phyloP scores from a whole-genome alignment of 2,888 invertebrate species.

The Drosophila neotestacea region DNA sequence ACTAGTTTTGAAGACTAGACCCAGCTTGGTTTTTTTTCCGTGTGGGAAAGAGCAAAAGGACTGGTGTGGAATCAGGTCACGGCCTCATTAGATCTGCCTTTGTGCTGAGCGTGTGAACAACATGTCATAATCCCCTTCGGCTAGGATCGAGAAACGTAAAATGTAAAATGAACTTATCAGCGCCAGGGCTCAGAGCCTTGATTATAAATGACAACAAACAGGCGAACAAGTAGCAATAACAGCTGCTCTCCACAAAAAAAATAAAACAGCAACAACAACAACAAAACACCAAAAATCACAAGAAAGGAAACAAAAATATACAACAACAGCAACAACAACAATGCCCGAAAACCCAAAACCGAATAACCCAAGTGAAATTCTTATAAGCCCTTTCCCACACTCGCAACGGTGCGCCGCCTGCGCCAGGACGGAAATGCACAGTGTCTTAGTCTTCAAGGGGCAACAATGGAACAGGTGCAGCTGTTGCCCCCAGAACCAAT shows the following conservation, averaged over 20 bases:
- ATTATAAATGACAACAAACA: slow-evolving; percentile 79
- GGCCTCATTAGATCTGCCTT: slow-evolving; percentile 74
- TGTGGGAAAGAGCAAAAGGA: slow-evolving; percentile 67
- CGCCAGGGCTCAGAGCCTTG: slow-evolving; percentile 70
- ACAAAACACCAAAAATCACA: slow-evolving; percentile 59
- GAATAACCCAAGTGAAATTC: slow-evolving; percentile 77
- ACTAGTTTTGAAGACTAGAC: slow-evolving; percentile 63
- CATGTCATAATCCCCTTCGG: slow-evolving; percentile 72
- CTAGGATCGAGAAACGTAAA: slow-evolving; percentile 39
- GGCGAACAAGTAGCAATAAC: slow-evolving; percentile 73
- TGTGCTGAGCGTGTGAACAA: slow-evolving; percentile 71
- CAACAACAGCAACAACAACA: slow-evolving; percentile 46
- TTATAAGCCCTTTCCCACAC: slow-evolving; percentile 80
- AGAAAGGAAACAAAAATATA: slow-evolving; percentile 66
- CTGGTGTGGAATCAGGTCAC: slow-evolving; percentile 69
- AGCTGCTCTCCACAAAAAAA: slow-evolving; percentile 56
- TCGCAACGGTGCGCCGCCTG: slow-evolving; percentile 72
- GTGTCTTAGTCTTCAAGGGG: slow-evolving; percentile 69
- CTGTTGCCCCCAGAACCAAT: slow-evolving; percentile 44
- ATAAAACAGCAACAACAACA: slow-evolving; percentile 40
- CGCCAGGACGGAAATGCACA: slow-evolving; percentile 78
- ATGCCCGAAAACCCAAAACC: slow-evolving; percentile 65
- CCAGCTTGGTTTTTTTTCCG: slow-evolving; percentile 12
- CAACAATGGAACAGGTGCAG: slow-evolving; percentile 66
- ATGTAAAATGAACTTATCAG: slow-evolving; percentile 73